Evolutionary conservation across 2,113 vertebrate species (phyloP), one percentile per base, ranked within the genome.

Genomic region (Lota lota): DNA sequence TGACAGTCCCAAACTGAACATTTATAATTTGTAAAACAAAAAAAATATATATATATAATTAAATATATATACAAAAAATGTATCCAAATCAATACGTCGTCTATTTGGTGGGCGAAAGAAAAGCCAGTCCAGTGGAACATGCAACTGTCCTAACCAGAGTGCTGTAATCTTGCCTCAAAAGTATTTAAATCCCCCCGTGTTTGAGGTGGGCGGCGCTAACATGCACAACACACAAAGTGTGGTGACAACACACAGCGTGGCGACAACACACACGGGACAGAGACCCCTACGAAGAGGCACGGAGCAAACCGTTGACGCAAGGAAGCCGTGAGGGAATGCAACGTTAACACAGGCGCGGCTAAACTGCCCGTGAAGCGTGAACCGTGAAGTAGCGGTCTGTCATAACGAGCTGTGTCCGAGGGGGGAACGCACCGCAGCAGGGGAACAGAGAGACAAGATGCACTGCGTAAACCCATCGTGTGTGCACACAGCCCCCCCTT

Each of bases 301-400:
- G 57, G 58, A n/a, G 17, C 21, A 72, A 72, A 53, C 71, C 72
- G 67, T 70, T 20, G n/a, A 8, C 21, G 15, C 14, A 20, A 14
- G 22, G 12, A 53, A 53, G 12, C 72, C 87, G 83, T 89, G 87
- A 88, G 79, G 88, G 84, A 84, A 89, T 75, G 84, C 87, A 83
- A 89, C 85, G 89, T 78, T 78, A 90, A 87, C 77, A 74, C 81
- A 79, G 77, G 80, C 56, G 61, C 63, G 71, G 67, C 67, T 63
- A 66, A 67, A 33, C 28, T 33, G 28, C 4, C 28, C 28, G n/a
- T n/a, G 79, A 73, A n/a, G n/a, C 16, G 1, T 18, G 54, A 33
- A 33, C 28, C 28, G 7, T 5, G 28, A 33, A 33, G 28, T 33
- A 33, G 80, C 56, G 61, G 61, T 53, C 51, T 53, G 51, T 53